phyloP scores from a whole-genome alignment of 2,113 vertebrate species.

The Podiceps cristatus region DNA sequence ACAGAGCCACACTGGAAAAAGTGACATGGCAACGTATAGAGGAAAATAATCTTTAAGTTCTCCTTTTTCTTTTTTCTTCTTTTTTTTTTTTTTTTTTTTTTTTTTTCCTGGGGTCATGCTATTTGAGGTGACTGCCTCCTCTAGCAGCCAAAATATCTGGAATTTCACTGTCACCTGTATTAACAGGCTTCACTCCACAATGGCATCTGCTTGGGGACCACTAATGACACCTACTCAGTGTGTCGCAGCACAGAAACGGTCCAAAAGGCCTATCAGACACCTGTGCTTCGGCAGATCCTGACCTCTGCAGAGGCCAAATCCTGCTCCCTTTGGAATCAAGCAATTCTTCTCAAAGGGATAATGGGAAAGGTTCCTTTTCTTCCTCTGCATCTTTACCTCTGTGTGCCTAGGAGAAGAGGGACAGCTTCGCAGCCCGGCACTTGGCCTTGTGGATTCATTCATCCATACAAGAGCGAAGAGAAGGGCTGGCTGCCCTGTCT shows the following conservation, averaged over 20 bases:
- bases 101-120: not conserved
- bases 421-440: not conserved
- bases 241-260: not conserved
- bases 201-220: not conserved
- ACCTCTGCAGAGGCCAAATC: not conserved
- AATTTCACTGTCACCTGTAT: not conserved
- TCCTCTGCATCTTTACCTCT: not conserved
- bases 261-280: not conserved
- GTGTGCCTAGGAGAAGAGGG: not conserved
- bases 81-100: not conserved
- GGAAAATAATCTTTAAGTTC: not conserved
- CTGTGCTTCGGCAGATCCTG: not conserved
- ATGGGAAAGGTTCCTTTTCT: not conserved
- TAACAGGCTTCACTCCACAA: not conserved
- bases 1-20: not conserved
- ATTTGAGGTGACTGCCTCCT: not conserved
- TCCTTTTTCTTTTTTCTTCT: not conserved
- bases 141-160: not conserved
- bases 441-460: not conserved
- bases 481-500: not conserved
- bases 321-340: not conserved
- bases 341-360: not conserved
- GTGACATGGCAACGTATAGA: accelerated
- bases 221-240: not conserved
- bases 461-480: not conserved